Base-by-base conservation (phyloP, 2,797 vertebrate species). In the Botia almorhae region DNA sequence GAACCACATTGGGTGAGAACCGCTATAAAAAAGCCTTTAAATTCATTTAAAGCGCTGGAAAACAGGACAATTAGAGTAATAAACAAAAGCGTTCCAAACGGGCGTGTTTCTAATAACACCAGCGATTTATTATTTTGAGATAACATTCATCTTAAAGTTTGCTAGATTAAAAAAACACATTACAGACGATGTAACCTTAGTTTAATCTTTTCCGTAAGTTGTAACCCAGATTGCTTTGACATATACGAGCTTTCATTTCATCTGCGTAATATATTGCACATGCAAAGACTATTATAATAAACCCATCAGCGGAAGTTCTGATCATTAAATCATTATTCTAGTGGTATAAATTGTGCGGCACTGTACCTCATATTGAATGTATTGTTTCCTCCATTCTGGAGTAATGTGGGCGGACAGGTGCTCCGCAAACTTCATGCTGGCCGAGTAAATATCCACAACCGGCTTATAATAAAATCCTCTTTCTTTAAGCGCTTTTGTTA, bases 361-460 rank as follows among this genome's bases (percentile, higher is more conserved):
- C n/a, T n/a, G n/a, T n/a, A 29, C 97, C 97, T 98, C 97, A 93
- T 98, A 98, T 87, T 96, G 97, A 72, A 99, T 96, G 91, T 98
- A 99, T 68, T 98, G 97, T 91, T 98, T 98, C 92, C 97, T 96
- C 97, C 97, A 99, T 94, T 99, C 97, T 16, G 97, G 97, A 87
- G 97, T 99, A 93, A 99, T 98, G 88, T 99, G 97, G 82, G 97
- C 97, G 81, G 97, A 96, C 89, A 99, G 96, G 93, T 99, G 97
- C 94, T 99, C 97, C 83, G 96, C 96, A 93, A 99, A 98, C 95
- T 98, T 98, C 97, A 98, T 98, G 87, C 91, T 94, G 90, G 87
- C 85, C 83, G 85, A 86, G 85, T 85, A 88, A 87, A 71, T 78
- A 86, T 90, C 68, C 85, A 82, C 82, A 85, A 69, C 82, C 89